phyloP scores from a whole-genome alignment of 2,113 vertebrate genomes.

The Meles meles region DNA sequence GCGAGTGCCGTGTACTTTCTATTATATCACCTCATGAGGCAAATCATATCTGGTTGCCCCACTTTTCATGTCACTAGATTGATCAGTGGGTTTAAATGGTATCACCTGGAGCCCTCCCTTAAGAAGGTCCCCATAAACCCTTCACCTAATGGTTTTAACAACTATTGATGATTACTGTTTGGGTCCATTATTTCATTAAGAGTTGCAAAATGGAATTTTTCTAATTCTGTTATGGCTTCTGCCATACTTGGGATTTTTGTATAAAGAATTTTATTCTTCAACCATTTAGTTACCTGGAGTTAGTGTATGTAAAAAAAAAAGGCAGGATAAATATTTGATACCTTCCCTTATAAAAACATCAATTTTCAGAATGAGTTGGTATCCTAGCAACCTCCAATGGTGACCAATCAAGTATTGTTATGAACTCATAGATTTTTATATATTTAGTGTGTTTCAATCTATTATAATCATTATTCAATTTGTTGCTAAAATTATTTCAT shows the following conservation, averaged over 20 bases:
- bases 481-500: slow-evolving; percentile 17
- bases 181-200: slow-evolving; percentile 40
- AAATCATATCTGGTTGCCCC: not conserved
- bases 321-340: slow-evolving; percentile 40
- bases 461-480: slow-evolving; percentile 38
- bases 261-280: slow-evolving; percentile 38
- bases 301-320: not conserved
- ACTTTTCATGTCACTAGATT: not conserved
- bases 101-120: not conserved
- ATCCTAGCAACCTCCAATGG: slow-evolving; percentile 50
- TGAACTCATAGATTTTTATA: slow-evolving; percentile 37
- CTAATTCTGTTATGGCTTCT: slow-evolving; percentile 26
- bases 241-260: slow-evolving; percentile 41
- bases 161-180: slow-evolving; percentile 3
- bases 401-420: slow-evolving; percentile 22
- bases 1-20: not conserved
- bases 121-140: not conserved
- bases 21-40: not conserved
- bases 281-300: slow-evolving; percentile 36
- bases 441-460: slow-evolving; percentile 30
- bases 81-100: slow-evolving; percentile 3
- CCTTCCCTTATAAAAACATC: slow-evolving; percentile 38
- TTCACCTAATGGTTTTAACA: slow-evolving; percentile 31
- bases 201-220: slow-evolving; percentile 14
- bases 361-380: slow-evolving; percentile 52